Percentiles rank a stretch among this genome's conserved stretches.
Conservation (phyloP, 2,888 invertebrate species). For the Cerastoderma edule region DNA sequence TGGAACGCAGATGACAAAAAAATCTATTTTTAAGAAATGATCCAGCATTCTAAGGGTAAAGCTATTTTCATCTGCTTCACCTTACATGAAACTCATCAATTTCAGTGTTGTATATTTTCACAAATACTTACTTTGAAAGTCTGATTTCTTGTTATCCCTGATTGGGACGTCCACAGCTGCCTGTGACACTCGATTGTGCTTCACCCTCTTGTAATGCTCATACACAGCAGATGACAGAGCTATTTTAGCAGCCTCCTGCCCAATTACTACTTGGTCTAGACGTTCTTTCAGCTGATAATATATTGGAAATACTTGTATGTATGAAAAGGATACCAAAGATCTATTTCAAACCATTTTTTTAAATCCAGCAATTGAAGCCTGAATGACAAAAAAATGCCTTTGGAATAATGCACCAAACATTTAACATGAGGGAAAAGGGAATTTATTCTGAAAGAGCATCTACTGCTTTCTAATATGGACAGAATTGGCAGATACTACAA, state of each 20-base stretch:
- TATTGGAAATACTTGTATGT: background rate
- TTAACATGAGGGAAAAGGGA: too few relatives aligned
- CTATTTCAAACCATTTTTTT: background rate
- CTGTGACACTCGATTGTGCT: constrained; percentile 89
- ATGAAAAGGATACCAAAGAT: background rate
- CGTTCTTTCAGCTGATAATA: constrained; percentile 93
- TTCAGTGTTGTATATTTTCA: too few relatives aligned
- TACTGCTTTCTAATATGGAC: too few relatives aligned
- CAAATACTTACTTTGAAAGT: background rate
- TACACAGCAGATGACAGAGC: constrained; percentile 98
- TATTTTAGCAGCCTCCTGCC: constrained; percentile 98
- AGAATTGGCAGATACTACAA: too few relatives aligned
- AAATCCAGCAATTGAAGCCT: background rate
- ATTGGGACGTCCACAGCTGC: constrained; percentile 18
- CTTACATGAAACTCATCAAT: background rate
- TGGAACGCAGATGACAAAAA: too few relatives aligned
- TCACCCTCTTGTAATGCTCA: constrained; percentile 99
- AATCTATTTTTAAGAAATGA: too few relatives aligned
- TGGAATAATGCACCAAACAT: too few relatives aligned
- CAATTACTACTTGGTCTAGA: constrained; percentile 97
- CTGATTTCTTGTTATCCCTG: background rate
- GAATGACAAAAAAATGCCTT: too few relatives aligned
- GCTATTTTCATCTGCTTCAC: background rate
- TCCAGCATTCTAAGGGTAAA: too few relatives aligned
- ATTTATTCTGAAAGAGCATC: too few relatives aligned